A percentile compares a stretch with the other conserved stretches of the same genome.
Evolutionary conservation across 2,113 vertebrate genomes (phyloP).

Genomic region (Halichoerus grypus): DNA sequence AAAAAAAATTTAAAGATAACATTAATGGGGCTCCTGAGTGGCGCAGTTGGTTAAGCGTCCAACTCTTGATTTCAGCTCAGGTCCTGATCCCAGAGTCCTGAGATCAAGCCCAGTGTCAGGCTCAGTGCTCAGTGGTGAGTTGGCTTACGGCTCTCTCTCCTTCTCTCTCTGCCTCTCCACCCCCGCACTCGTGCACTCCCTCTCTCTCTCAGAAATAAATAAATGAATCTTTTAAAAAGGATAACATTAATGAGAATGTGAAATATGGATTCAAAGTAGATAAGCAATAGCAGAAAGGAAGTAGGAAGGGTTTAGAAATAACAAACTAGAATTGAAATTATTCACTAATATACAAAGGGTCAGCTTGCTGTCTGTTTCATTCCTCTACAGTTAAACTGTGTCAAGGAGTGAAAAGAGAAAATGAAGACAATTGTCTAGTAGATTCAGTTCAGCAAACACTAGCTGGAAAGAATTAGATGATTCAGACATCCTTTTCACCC

Average conservation of each 20-base stretch:
- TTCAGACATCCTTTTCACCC: not conserved
- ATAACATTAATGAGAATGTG: not conserved
- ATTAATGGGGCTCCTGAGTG: not conserved
- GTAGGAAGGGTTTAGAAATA: not conserved
- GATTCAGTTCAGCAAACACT: conserved; percentile 6
- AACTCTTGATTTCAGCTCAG: no score
- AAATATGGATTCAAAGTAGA: not conserved
- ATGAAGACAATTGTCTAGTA: not conserved
- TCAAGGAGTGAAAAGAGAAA: not conserved
- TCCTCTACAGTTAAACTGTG: not conserved
- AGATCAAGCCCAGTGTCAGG: not conserved
- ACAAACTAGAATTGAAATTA: not conserved
- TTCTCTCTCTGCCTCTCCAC: no score
- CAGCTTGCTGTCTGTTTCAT: not conserved
- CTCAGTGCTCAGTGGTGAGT: not conserved
- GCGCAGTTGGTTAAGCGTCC: no score
- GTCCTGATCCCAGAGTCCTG: no score
- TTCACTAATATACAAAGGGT: not conserved
- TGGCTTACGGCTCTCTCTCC: no score
- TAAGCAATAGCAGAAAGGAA: not conserved
- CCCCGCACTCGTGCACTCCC: no score
- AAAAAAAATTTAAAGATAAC: not conserved
- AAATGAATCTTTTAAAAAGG: not conserved
- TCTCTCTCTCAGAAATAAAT: no score
- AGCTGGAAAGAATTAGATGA: not conserved